Evolutionary conservation across 2,113 vertebrate species (phyloP).

Genomic region (Synodontis membranacea): DNA sequence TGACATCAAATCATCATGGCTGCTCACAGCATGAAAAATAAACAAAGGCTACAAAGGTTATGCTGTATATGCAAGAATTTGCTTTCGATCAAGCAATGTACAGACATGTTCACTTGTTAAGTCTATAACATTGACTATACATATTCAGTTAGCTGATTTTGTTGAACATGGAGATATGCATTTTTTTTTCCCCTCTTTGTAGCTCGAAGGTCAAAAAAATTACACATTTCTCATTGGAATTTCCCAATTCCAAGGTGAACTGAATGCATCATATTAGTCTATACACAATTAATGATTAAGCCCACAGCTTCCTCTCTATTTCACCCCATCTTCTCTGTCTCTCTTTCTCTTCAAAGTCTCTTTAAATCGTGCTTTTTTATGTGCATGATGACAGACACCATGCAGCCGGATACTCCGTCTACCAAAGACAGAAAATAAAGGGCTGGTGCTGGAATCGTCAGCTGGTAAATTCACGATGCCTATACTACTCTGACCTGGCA

Average conservation of each 20-base stretch:
- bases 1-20: not conserved
- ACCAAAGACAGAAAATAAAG: not conserved
- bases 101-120: too few species aligned
- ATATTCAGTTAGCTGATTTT: not conserved
- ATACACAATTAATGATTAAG: not conserved
- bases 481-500: conserved; percentile 15
- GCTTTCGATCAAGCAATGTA: too few species aligned
- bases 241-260: not conserved
- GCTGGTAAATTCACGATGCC: conserved; percentile 13
- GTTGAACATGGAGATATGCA: not conserved
- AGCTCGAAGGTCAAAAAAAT: not conserved
- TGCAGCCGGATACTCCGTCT: not conserved
- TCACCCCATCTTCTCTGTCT: not conserved
- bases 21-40: too few species aligned
- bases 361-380: conserved; percentile 19
- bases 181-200: not conserved
- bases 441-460: conserved; percentile 18
- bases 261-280: not conserved
- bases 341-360: conserved; percentile 31
- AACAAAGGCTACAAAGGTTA: too few species aligned
- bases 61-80: too few species aligned
- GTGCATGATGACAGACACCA: too few species aligned
- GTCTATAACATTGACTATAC: not conserved
- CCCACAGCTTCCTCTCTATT: not conserved
- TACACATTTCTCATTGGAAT: not conserved